Base-by-base conservation (phyloP, 2,113 vertebrate genomes). In the Tretioscincus oriximinensis region DNA sequence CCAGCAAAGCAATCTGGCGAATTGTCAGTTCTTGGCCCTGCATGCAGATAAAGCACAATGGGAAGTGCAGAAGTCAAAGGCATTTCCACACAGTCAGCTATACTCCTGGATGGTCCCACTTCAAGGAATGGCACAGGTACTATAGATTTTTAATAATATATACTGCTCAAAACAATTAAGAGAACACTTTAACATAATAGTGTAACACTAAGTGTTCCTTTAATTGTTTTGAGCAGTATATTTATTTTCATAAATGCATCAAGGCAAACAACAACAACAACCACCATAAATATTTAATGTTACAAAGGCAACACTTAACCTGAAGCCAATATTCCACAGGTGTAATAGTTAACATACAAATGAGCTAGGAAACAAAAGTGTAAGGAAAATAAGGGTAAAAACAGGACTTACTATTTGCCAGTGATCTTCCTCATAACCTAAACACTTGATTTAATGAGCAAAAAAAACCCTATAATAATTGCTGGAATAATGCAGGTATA, bases 11-110 rank as follows among this genome's bases (percentile, higher is more conserved):
- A 91, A 99, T 98, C 94, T 99, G 98, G 80, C 98, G 97, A 70
- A 99, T 96, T 0, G 97, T 97, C 84, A 98, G 88, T 88, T 99
- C 98, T 94, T 98, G 97, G 49, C 98, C 98, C 98, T 99, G 80
- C 29, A 87, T 78, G 73, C 28, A 60, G 72, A 87, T 81, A 77
- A n/a, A 51, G 84, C 28, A 90, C 7, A n/a, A 29, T 71, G 45
- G 1, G 45, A 35, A 78, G 80, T 84, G n/a, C 3, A 0, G 0
- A 9, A 84, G 7, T 14, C 29, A 16, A 12, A 2, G 9, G 4
- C 28, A 73, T 2, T 29, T 0, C 16, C 1, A 35, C 2, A 16
- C 5, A 71, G 47, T 49, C 51, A 76, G 47, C 20, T 47, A 18
- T 49, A 41, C 70, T 76, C 75, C 47, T 7, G 60, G 21, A 66